phyloP scores from a whole-genome alignment of 2,113 vertebrate genomes.

The Pogonocichla stellata region DNA sequence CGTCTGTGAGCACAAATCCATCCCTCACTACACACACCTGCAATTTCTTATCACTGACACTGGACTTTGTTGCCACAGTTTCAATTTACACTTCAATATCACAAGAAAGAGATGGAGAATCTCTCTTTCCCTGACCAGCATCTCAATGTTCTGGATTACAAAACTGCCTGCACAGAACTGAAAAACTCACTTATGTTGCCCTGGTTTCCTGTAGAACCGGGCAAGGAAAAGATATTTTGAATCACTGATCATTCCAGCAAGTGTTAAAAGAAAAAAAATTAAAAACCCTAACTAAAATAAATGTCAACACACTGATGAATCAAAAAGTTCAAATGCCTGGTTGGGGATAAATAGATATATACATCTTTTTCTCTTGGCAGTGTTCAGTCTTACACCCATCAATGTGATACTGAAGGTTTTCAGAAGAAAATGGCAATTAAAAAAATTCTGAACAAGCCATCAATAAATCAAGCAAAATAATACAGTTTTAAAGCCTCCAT shows the following conservation, averaged over 20 bases:
- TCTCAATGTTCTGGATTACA: background rate
- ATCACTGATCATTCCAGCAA: background rate
- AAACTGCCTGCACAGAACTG: background rate
- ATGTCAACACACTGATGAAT: background rate
- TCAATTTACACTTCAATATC: background rate
- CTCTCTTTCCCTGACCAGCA: background rate
- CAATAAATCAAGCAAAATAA: background rate
- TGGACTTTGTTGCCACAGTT: background rate
- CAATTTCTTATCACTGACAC: background rate
- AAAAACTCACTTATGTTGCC: background rate
- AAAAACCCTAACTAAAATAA: background rate
- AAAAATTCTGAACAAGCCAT: background rate
- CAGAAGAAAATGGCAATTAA: background rate
- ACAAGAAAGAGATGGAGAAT: background rate
- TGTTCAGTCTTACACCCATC: background rate
- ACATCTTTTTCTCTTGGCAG: background rate
- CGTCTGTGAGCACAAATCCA: background rate
- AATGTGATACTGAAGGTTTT: background rate
- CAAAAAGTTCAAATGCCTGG: background rate
- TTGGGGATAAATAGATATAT: background rate
- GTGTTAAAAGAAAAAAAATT: fast-evolving
- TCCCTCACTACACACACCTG: background rate
- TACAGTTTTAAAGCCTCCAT: background rate
- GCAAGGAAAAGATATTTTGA: background rate
- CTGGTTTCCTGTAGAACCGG: background rate